A percentile compares a stretch with the other conserved stretches of the same genome.
These are phyloP conservation scores for Dasyurus viverrinus DNA, from an alignment of 2,113 vertebrate species.

Conservation along the genomic window DNA sequence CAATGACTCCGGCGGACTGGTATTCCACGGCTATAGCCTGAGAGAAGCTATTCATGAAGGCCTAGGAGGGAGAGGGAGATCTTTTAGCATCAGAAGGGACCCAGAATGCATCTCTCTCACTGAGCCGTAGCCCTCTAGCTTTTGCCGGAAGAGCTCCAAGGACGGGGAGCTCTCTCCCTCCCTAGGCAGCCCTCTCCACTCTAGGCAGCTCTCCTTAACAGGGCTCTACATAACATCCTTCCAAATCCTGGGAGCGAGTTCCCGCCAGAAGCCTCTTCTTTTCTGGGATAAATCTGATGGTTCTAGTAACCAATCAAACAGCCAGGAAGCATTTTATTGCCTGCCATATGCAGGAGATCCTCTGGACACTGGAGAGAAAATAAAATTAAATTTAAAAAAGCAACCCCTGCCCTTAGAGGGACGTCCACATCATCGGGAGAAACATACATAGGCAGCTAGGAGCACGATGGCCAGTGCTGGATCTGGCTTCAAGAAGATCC, in stretches of 20 bases:
- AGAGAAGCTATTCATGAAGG: not conserved
- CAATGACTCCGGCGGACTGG: not conserved
- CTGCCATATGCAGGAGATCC: not conserved
- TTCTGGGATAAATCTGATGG: not conserved
- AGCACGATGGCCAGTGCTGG: not conserved
- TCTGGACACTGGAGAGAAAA: too few relatives aligned
- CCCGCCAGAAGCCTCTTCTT: not conserved
- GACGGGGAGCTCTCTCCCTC: not conserved
- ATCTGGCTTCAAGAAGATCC: not conserved
- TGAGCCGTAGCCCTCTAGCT: not conserved
- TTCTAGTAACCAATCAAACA: not conserved
- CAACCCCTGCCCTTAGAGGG: not conserved
- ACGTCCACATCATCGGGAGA: not conserved
- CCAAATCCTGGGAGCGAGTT: not conserved
- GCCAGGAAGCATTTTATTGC: not conserved
- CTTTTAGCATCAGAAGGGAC: not conserved
- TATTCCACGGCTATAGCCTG: not conserved
- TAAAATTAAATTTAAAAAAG: too few relatives aligned
- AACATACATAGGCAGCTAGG: not conserved
- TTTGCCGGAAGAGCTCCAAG: not conserved
- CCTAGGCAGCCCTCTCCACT: not conserved
- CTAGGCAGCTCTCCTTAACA: not conserved
- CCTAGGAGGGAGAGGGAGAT: not conserved
- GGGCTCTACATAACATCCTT: not conserved
- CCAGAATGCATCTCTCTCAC: not conserved